Evolutionary conservation across 2,888 invertebrate species (phyloP).

Genomic region (Aphodius sticticus): DNA sequence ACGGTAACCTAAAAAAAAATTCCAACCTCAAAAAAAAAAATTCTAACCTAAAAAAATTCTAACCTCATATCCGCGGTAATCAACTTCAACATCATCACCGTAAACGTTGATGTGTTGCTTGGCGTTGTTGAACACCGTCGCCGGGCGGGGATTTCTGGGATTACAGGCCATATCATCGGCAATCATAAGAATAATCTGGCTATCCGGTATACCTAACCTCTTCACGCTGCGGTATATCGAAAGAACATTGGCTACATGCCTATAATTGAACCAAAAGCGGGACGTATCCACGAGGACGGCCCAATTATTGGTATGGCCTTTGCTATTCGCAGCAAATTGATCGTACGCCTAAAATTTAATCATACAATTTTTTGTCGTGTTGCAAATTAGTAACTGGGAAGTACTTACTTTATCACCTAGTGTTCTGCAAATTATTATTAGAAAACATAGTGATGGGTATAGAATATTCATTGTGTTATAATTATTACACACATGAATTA

Average conservation of each 20-base stretch:
- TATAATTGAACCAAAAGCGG: conserved; percentile 99
- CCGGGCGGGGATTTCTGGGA: conserved; percentile 95
- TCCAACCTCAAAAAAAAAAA: not conserved
- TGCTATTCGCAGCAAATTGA: conserved; percentile 39
- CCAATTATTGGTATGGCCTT: conserved; percentile 97
- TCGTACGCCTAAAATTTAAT: conserved; percentile 35
- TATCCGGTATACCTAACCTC: conserved; percentile 97
- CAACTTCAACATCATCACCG: conserved; percentile 99
- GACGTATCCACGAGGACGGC: conserved; percentile 99
- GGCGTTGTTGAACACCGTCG: conserved; percentile 97
- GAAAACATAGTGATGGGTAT: not conserved
- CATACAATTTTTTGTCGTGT: not conserved
- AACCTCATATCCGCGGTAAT: conserved; percentile 93
- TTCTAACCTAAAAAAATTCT: conserved; percentile 35
- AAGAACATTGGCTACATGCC: conserved; percentile 98
- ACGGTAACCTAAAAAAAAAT: conserved; percentile 81
- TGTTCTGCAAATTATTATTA: not conserved
- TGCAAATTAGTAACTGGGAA: not conserved
- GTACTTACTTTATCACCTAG: not conserved
- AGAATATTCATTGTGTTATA: not conserved
- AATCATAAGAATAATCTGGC: conserved; percentile 98
- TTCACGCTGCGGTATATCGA: conserved; percentile 99
- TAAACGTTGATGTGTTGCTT: conserved; percentile 99
- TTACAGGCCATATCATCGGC: conserved; percentile 99
- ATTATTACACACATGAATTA: not conserved